Percentiles rank a stretch among this genome's conserved stretches.
These are phyloP conservation scores for Gadus macrocephalus DNA, from an alignment of 2,113 vertebrate genomes.

Conservation along the genomic window DNA sequence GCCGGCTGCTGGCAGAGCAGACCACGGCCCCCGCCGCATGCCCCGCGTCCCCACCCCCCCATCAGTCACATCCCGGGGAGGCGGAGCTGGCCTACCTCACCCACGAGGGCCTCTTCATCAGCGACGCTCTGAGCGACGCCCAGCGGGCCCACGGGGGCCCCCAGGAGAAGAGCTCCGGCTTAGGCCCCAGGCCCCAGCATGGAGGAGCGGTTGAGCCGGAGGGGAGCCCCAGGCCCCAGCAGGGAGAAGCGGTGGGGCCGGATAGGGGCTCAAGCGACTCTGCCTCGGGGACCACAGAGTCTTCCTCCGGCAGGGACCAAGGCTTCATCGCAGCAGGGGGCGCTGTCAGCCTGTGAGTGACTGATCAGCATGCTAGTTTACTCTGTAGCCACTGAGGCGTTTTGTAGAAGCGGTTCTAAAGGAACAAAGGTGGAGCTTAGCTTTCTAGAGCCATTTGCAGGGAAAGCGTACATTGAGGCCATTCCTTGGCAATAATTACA, in stretches of 20 bases:
- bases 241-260: slow-evolving; percentile 46
- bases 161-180: slow-evolving; percentile 27
- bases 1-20: slow-evolving; percentile 56
- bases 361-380: no score
- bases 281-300: slow-evolving; percentile 76
- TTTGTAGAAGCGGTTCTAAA: no score
- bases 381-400: no score
- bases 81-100: slow-evolving; percentile 92
- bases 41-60: slow-evolving; percentile 26
- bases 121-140: slow-evolving; percentile 81
- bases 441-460: no score
- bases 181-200: slow-evolving; percentile 54
- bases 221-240: slow-evolving; percentile 50
- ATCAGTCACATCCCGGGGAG: slow-evolving; percentile 62
- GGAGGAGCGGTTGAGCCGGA: slow-evolving; percentile 39
- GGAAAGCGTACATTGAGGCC: no score
- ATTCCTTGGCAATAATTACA: no score
- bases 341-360: slow-evolving; percentile 75
- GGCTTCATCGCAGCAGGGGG: slow-evolving; percentile 66
- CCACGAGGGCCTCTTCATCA: slow-evolving; percentile 94
- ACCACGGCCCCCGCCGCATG: not conserved
- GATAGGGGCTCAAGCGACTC: slow-evolving; percentile 63
- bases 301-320: slow-evolving; percentile 82
- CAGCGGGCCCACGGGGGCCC: slow-evolving; percentile 54
- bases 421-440: no score